Evolutionary conservation across 1,140 invertebrate genomes (phyloP).

Genomic region (Macrocentrus cingulum): DNA sequence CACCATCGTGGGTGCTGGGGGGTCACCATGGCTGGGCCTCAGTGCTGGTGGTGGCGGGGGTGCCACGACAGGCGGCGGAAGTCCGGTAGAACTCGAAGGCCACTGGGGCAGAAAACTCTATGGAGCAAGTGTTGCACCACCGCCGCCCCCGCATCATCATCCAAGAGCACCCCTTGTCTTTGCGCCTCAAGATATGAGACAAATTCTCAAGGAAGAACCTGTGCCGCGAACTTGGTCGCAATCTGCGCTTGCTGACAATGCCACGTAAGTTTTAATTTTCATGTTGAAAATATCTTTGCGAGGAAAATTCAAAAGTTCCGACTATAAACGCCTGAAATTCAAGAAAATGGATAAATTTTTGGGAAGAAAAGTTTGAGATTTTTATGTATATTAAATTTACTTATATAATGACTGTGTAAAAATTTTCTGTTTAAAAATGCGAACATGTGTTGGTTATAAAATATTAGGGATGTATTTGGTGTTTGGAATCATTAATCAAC

Average conservation of each 20-base stretch:
- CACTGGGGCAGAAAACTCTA: constrained; percentile 57
- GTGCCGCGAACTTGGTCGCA: constrained; percentile 56
- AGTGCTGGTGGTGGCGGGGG: constrained; percentile 49
- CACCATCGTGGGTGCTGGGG: constrained; percentile 59
- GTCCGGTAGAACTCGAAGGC: constrained; percentile 55
- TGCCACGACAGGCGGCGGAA: constrained; percentile 47
- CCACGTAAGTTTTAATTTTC: constrained; percentile 47
- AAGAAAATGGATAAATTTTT: no score
- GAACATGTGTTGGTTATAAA: no score
- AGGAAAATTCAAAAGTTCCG: no score
- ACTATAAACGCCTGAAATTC: no score
- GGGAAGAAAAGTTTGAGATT: no score
- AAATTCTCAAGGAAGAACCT: constrained; percentile 57
- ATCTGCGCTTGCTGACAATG: constrained; percentile 50
- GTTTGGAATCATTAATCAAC: no score
- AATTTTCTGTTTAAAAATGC: no score
- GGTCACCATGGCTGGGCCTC: constrained; percentile 56
- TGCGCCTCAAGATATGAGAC: constrained; percentile 57
- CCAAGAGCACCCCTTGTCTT: constrained; percentile 53
- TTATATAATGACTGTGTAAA: no score
- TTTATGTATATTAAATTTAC: no score
- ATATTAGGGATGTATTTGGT: no score
- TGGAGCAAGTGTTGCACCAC: constrained; percentile 54
- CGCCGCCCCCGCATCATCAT: constrained; percentile 56
- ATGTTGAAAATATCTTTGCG: no score